Percentiles rank a stretch among this genome's conserved stretches.
Evolutionary conservation across 2,113 vertebrate species (phyloP).

Genomic region (Dermatemys mawii): DNA sequence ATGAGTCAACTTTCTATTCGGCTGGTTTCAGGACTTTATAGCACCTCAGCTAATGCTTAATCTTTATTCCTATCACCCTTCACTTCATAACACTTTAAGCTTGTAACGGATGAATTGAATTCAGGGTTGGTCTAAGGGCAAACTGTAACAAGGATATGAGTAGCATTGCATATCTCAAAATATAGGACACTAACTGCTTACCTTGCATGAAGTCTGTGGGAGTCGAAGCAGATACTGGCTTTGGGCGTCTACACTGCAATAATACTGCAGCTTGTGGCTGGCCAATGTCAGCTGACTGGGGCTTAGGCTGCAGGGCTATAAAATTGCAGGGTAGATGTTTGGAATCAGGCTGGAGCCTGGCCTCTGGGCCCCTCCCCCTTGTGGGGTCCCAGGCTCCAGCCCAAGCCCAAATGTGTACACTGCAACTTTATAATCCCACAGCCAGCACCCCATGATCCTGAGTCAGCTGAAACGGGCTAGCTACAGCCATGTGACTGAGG

Average conservation of each 20-base stretch:
- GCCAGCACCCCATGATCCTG: not conserved
- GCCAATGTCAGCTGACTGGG: not conserved
- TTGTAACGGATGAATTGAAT: too few species aligned
- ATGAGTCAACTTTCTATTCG: not conserved
- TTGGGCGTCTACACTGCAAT: not conserved
- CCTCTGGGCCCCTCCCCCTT: not conserved
- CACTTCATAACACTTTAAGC: fast-evolving
- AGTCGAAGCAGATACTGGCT: not conserved
- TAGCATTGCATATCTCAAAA: not conserved
- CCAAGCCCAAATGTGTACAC: not conserved
- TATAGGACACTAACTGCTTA: not conserved
- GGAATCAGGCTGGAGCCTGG: not conserved
- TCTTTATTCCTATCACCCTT: not conserved
- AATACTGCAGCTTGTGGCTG: not conserved
- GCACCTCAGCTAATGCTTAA: not conserved
- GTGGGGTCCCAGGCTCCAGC: not conserved
- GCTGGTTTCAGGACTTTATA: not conserved
- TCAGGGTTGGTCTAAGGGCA: not conserved
- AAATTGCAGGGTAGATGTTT: not conserved
- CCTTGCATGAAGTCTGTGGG: not conserved
- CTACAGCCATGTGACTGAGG: not conserved
- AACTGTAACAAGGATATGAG: fast-evolving
- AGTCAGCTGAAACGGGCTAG: not conserved
- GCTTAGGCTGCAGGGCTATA: not conserved
- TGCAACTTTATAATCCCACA: not conserved